Evolutionary conservation across 2,113 vertebrate species (phyloP), one percentile per base, ranked within the genome.

Genomic region (Puffinus mauretanicus): DNA sequence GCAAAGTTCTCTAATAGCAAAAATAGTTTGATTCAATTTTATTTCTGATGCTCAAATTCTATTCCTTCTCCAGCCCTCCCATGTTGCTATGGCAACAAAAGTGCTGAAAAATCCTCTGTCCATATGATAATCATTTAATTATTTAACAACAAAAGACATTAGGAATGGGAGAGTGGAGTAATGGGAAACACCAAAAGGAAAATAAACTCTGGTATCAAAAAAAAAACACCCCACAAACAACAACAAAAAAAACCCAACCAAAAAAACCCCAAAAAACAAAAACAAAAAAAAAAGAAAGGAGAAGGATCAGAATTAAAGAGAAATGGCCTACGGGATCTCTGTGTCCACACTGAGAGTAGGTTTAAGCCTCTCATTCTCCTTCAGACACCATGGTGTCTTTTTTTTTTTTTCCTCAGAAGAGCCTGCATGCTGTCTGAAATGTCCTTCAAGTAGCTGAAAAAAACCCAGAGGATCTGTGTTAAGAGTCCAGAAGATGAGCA

Each of bases 81-180:
- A 86, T 58, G 77, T 96, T 16, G 8, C 61, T n/a, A 85, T 70
- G 13, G 84, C 42, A 96, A 96, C 78, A 62, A 61, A 93, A 94
- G 44, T 51, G 52, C 47, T 93, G 82, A 93, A 95, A 92, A 94
- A 70, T 80, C 58, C 25, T 73, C 64, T 90, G 79, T 21, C 27
- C 82, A 42, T 92, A 96, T 82, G 70, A 91, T 94, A 67, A 78
- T 95, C 76, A 83, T 81, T 95, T 95, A 82, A 69, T 95, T 86
- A 88, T 93, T 97, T 91, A 96, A 73, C 26, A 94, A 82, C 76
- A 80, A 87, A 84, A 90, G 90, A 38, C 13, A 75, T 13, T 15
- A 36, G n/a, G 25, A 92, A 93, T 52, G n/a, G 29, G 16, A 86
- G 42, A 75, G 49, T 30, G 20, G 27, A 88, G 8, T n/a, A 81